phyloP scores from a whole-genome alignment of 92 coral and sea anemone species.

The Palythoa grandis region DNA sequence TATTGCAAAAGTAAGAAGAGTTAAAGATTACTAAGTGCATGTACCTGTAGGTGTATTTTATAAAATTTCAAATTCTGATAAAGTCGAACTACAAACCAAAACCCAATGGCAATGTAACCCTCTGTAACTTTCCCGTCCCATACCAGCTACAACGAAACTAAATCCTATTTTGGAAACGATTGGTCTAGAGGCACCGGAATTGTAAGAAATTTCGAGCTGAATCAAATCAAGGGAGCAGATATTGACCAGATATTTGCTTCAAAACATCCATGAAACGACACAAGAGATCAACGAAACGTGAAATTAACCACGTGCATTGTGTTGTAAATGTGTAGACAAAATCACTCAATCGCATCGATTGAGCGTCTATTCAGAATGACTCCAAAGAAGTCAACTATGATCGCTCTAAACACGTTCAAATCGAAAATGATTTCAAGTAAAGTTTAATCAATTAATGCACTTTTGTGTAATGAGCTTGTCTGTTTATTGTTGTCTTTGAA shows the following conservation, averaged over 20 bases:
- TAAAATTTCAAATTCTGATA: not conserved
- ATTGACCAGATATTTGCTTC: not conserved
- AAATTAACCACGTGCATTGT: constrained; percentile 33
- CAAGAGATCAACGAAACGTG: constrained; percentile 24
- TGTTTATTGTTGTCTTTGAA: not conserved
- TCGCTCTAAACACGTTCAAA: not conserved
- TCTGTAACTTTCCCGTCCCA: not conserved
- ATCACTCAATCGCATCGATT: not conserved
- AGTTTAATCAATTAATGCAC: not conserved
- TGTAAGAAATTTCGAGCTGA: constrained; percentile 15
- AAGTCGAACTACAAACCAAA: not conserved
- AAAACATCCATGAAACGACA: not conserved
- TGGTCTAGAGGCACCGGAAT: constrained; percentile 16
- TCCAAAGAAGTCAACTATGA: not conserved
- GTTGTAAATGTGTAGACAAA: not conserved
- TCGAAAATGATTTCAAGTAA: not conserved
- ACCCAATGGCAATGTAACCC: too few species aligned
- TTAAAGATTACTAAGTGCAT: too few species aligned
- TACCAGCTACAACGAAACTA: not conserved
- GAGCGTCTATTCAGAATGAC: not conserved
- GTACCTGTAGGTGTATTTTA: too few species aligned
- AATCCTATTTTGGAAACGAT: not conserved
- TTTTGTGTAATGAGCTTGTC: not conserved
- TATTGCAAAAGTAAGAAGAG: too few species aligned
- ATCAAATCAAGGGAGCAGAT: not conserved